These are phyloP conservation scores for Lapara coniferarum DNA, from an alignment of 2,888 invertebrate genomes.

Conservation along the genomic window DNA sequence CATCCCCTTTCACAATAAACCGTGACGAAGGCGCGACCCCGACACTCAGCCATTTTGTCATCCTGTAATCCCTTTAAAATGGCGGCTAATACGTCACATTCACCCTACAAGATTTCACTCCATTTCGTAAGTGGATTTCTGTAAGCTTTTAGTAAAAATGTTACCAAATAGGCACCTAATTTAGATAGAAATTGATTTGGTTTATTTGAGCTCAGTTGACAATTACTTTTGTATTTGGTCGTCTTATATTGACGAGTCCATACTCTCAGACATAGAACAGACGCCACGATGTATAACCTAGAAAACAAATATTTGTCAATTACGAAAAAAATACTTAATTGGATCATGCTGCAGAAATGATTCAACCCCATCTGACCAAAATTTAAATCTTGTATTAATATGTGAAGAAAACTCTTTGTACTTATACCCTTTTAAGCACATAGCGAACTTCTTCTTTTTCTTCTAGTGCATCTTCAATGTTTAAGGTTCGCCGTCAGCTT, in stretches of 20 bases:
- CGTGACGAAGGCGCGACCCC: conserved; percentile 31
- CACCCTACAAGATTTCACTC: conserved; percentile 10
- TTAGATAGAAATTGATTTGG: neutral
- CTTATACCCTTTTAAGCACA: too few relatives aligned
- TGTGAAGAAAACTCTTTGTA: too few relatives aligned
- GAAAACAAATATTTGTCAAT: too few relatives aligned
- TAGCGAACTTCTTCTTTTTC: too few relatives aligned
- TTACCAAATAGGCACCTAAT: neutral
- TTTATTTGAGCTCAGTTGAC: neutral
- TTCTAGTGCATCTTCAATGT: too few relatives aligned
- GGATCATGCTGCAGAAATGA: too few relatives aligned
- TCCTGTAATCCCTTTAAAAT: conserved; percentile 47
- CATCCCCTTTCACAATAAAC: conserved; percentile 21
- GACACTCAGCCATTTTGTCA: conserved; percentile 47
- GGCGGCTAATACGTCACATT: conserved; percentile 23
- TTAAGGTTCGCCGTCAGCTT: too few relatives aligned
- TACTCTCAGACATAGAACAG: too few relatives aligned
- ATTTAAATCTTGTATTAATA: too few relatives aligned
- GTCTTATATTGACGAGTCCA: neutral
- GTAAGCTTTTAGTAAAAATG: neutral
- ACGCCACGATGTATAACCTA: too few relatives aligned
- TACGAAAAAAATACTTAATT: too few relatives aligned
- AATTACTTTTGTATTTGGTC: neutral
- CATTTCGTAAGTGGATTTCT: neutral
- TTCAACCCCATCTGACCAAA: too few relatives aligned